These are phyloP conservation scores for Pyrrhosoma nymphula DNA, from an alignment of 2,888 invertebrate genomes.

Conservation along the genomic window DNA sequence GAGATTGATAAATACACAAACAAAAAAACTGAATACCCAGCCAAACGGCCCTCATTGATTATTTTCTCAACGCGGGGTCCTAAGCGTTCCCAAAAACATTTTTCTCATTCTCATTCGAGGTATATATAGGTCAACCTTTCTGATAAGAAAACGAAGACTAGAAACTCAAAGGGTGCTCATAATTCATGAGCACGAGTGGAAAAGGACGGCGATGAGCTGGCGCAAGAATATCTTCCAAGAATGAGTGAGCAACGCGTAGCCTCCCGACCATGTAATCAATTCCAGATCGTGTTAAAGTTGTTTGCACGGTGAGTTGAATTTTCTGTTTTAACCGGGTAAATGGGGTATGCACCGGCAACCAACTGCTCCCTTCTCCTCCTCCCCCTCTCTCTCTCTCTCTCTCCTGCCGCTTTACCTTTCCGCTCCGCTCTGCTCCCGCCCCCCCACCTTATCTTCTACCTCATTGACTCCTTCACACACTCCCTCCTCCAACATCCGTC, in stretches of 20 bases:
- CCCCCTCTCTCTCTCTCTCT: no score
- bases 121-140: constrained; percentile 18
- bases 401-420: not conserved
- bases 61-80: not conserved
- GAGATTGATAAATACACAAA: no score
- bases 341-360: not conserved
- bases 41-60: not conserved
- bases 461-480: not conserved
- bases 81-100: not conserved
- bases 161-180: not conserved
- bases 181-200: not conserved
- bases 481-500: no score
- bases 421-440: not conserved
- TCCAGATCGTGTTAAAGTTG: not conserved
- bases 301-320: constrained; percentile 1
- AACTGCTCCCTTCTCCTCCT: not conserved
- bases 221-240: not conserved
- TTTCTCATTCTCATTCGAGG: no score
- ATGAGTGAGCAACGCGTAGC: not conserved
- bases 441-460: not conserved
- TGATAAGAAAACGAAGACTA: not conserved
- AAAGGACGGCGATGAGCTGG: not conserved
- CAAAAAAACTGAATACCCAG: not conserved
- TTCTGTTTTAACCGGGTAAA: constrained; percentile 18
- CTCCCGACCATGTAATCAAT: not conserved